Evolutionary conservation across 2,113 vertebrate species (phyloP), one percentile per base, ranked within the genome.

Genomic region (Picathartes gymnocephalus): DNA sequence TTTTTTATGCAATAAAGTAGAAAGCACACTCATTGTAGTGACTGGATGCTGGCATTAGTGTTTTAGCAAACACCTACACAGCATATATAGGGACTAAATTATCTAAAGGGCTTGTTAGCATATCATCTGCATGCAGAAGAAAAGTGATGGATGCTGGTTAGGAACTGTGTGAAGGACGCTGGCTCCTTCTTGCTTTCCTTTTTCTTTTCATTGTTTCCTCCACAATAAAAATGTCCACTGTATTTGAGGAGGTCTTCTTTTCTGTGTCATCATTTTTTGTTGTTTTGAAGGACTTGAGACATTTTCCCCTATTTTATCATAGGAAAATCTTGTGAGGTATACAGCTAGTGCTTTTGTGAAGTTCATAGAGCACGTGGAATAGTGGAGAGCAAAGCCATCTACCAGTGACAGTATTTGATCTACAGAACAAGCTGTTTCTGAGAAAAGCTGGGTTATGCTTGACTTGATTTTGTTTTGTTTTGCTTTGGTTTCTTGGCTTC

Each of bases 401-500:
- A 4, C 13, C 66, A 54, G 40, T 69, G 71, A 80, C 62, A 64
- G 62, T 28, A 42, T 42, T 35, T 79, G 13, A 69, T 80, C 47
- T 88, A 7, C 40, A 73, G 73, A 83, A 56, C 35, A 68, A 71
- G 47, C 33, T 86, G 13, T 90, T 92, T 93, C 76, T 86, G 76
- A 86, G 60, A 62, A 80, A n/a, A 83, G 64, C 68, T 92, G 87
- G 65, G 88, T 86, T 94, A 92, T 81, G 31, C 79, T 93, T 56
- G 44, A 58, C 40, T 91, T 62, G 81, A 31, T 77, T 93, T 88
- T 88, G 54, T 82, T 95, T 88, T 91, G 87, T 42, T 94, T 87
- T 93, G 45, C 62, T 90, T 82, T 6, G 39, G 51, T 92, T 92
- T 92, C 77, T 88, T 93, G 94, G 93, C 90, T 93, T 86, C 56